Evolutionary conservation across 2,113 vertebrate genomes (phyloP).

Genomic region (Pelecanoides urinatrix): DNA sequence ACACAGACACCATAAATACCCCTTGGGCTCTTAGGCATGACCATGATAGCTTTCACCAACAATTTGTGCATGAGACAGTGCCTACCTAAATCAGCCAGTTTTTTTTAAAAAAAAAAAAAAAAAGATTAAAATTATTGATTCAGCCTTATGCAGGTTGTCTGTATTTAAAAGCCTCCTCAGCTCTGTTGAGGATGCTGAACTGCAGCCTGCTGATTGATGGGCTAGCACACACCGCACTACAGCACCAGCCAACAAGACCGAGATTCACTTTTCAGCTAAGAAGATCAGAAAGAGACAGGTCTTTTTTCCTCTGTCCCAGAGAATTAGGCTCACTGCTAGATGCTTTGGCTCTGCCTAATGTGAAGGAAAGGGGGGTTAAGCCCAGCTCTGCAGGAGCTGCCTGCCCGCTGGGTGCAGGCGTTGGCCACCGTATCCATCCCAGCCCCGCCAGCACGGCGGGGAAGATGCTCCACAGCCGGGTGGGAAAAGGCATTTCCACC

Average conservation of each 20-base stretch:
- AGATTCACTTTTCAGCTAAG: not conserved
- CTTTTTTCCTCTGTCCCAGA: not conserved
- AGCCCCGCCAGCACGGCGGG: not conserved
- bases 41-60: fast-evolving
- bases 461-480: not conserved
- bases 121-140: not conserved
- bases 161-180: not conserved
- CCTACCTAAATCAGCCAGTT: not conserved
- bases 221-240: not conserved
- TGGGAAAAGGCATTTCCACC: not conserved
- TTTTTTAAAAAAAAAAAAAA: not conserved
- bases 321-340: not conserved
- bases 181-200: not conserved
- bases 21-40: fast-evolving
- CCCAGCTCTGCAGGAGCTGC: not conserved
- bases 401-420: not conserved
- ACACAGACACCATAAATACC: fast-evolving
- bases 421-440: fast-evolving
- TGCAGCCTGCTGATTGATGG: not conserved
- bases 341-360: fast-evolving
- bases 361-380: not conserved
- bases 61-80: fast-evolving
- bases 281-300: not conserved
- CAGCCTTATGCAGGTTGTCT: not conserved
- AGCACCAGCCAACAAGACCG: not conserved